A percentile compares a stretch with the other conserved stretches of the same genome.
Conservation (phyloP, 1,140 invertebrate species). For the Sweltsa coloradensis region DNA sequence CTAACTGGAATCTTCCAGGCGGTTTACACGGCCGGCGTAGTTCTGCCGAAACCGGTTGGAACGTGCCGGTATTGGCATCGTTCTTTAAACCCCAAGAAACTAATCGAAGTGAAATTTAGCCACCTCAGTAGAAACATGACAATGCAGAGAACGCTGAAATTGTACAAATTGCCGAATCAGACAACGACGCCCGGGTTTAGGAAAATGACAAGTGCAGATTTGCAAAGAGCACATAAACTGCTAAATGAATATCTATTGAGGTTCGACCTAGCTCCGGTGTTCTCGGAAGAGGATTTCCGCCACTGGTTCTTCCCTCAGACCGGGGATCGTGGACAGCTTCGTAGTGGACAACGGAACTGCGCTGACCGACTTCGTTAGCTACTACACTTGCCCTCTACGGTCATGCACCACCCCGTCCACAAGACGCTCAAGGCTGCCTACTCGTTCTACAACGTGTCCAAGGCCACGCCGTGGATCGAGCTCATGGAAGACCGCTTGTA, state of each 20-base stretch:
- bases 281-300: constrained; percentile 82
- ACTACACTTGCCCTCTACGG: constrained; percentile 96
- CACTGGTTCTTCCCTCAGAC: constrained; percentile 92
- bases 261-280: constrained; percentile 86
- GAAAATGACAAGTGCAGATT: constrained; percentile 61
- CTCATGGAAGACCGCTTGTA: constrained; percentile 93
- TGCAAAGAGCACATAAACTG: constrained; percentile 66
- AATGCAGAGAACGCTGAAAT: constrained; percentile 92
- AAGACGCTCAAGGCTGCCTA: constrained; percentile 94
- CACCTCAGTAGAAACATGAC: constrained; percentile 97
- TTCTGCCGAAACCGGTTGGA: constrained; percentile 93
- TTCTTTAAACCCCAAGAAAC: constrained; percentile 94
- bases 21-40: constrained; percentile 97
- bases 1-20: constrained; percentile 92
- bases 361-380: constrained; percentile 92
- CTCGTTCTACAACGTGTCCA: constrained; percentile 96
- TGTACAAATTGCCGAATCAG: constrained; percentile 88
- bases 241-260: constrained; percentile 74
- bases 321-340: constrained; percentile 89
- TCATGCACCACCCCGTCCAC: constrained; percentile 95
- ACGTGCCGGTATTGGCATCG: constrained; percentile 97
- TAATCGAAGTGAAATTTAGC: constrained; percentile 97
- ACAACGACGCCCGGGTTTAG: constrained; percentile 71
- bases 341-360: constrained; percentile 78
- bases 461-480: constrained; percentile 72